Conservation (phyloP, 1,140 invertebrate genomes). For the Plectus sambesii region DNA sequence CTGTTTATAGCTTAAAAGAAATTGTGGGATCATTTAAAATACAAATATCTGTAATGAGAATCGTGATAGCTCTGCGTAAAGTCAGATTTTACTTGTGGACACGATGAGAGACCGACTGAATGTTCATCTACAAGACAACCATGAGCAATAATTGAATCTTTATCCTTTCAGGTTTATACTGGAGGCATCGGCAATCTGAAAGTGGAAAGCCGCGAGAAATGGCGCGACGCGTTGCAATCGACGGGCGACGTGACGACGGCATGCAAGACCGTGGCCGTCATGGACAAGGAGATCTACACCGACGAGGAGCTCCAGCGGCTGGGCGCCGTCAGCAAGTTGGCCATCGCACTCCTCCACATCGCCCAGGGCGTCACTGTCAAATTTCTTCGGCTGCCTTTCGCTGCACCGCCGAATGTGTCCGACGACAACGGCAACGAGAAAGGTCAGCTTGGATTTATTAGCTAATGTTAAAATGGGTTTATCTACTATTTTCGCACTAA, state of each 20-base stretch:
- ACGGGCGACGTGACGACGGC: constrained; percentile 5
- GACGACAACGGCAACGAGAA: too few relatives aligned
- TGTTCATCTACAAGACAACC: too few relatives aligned
- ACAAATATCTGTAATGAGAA: too few relatives aligned
- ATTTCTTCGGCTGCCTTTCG: constrained; percentile 20
- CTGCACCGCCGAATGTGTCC: background rate
- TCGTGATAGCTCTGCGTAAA: too few relatives aligned
- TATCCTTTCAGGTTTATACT: constrained; percentile 8
- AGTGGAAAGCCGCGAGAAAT: constrained; percentile 6
- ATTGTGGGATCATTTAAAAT: too few relatives aligned
- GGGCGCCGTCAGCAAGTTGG: constrained; percentile 4
- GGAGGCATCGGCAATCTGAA: constrained; percentile 15
- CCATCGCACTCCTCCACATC: constrained; percentile 17
- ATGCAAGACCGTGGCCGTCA: background rate
- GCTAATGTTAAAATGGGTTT: too few relatives aligned
- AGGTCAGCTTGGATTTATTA: too few relatives aligned
- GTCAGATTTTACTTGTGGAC: too few relatives aligned
- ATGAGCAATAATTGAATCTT: constrained; percentile 2
- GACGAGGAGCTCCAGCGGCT: background rate
- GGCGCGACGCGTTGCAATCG: constrained; percentile 12
- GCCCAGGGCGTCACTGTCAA: constrained; percentile 13
- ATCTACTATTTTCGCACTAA: too few relatives aligned
- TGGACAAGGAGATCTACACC: constrained; percentile 4
- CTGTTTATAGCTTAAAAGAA: too few relatives aligned
- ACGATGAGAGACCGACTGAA: too few relatives aligned